Evolutionary conservation across 2,113 vertebrate species (phyloP), one percentile per base, ranked within the genome.

Genomic region (Ailurus styani): DNA sequence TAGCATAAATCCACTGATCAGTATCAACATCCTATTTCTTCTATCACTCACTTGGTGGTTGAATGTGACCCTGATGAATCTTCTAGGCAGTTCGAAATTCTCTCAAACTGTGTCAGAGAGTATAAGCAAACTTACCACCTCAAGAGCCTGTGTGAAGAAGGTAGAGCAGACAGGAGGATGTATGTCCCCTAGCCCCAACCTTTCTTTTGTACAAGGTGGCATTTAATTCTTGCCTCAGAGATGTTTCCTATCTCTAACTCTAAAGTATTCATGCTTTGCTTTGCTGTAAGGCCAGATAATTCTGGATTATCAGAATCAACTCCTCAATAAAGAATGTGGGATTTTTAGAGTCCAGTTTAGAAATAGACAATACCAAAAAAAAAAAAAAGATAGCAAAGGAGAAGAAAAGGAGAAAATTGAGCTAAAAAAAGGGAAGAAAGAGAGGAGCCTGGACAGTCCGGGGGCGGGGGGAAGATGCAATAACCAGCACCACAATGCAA

Each of bases 61-160:
- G 6, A 27, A 29, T 37, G n/a, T 75, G 40, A 27, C 42, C 50
- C 70, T 96, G 70, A 87, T 34, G 40, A 87, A 82, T 37, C 37
- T 42, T 86, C 5, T 21, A 45, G 40, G 50, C 47, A 81, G 9
- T 64, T 25, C 31, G 31, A 11, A 54, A 18, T 77, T 64, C 60
- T 72, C 81, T 87, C 47, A 78, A 81, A 50, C 23, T 57, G 17
- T 79, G 62, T 50, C 29, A 66, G 7, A 85, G 13, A 85, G 10
- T 57, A 4, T 34, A 89, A 75, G 47, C 20, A 87, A 66, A 0
- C 7, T 52, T 75, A 87, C n/a, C 25, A 86, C 50, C 47, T 23
- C 6, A n/a, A 57, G 4, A 4, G 8, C 29, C 1, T 27, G 10
- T 29, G 5, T 70, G 21, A 3, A 7, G 11, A 34, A 21, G 17